phyloP scores from a whole-genome alignment of 2,888 invertebrate species.

The Dinocampus coccinellae region DNA sequence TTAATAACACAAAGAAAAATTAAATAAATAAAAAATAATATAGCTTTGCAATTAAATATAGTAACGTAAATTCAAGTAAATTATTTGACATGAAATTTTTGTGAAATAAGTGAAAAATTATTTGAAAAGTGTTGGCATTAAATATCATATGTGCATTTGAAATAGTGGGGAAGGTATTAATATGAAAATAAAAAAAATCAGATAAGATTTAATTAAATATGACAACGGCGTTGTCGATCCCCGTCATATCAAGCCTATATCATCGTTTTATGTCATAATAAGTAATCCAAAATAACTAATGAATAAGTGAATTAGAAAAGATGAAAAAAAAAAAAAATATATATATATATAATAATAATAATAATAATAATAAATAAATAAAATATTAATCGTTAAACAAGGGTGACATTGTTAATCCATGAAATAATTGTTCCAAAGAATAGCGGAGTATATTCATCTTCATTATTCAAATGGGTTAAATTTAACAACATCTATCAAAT shows the following conservation, averaged over 20 bases:
- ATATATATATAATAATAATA: too few species aligned
- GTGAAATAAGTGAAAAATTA: background rate
- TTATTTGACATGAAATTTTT: conserved; percentile 4
- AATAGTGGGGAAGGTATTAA: conserved; percentile 9
- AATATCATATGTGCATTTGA: background rate
- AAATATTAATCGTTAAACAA: conserved; percentile 2
- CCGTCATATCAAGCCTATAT: conserved; percentile 69
- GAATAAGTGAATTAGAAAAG: conserved; percentile 33
- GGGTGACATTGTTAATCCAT: background rate
- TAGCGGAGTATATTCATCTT: background rate
- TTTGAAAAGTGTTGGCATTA: background rate
- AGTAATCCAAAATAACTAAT: conserved; percentile 43
- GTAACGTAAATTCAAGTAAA: background rate
- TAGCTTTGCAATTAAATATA: conserved; percentile 3
- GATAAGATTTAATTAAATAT: conserved; percentile 43
- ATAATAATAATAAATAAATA: background rate
- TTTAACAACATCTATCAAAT: conserved; percentile 36
- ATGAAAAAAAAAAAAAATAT: conserved; percentile 19
- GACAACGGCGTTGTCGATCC: conserved; percentile 46
- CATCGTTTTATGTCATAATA: conserved; percentile 63
- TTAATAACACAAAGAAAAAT: background rate
- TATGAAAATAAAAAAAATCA: conserved; percentile 27
- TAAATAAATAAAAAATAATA: background rate
- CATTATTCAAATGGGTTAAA: background rate
- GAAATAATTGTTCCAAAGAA: background rate